Conservation (phyloP, 2,888 invertebrate species). For the Cataglyphis albicans region DNA sequence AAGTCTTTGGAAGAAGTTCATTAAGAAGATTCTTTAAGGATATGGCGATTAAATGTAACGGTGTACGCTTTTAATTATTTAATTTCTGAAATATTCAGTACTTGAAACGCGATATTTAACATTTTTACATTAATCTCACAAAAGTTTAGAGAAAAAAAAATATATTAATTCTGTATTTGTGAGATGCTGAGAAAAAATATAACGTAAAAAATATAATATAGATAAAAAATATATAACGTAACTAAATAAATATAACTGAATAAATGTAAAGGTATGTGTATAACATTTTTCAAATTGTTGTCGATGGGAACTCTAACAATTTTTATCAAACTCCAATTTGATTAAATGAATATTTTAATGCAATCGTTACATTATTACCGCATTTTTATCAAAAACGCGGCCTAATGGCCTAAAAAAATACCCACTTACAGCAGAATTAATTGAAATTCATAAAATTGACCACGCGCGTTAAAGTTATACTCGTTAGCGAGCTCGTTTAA, state of each 20-base stretch:
- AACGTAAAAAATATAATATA: background rate
- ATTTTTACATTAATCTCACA: background rate
- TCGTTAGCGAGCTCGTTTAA: slow-evolving; percentile 45
- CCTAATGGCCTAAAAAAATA: slow-evolving; percentile 6
- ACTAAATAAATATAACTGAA: background rate
- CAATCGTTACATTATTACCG: background rate
- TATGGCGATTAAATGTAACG: slow-evolving; percentile 17
- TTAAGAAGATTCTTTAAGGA: slow-evolving; percentile 29
- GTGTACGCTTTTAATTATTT: slow-evolving; percentile 24
- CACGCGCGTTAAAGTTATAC: slow-evolving; percentile 22
- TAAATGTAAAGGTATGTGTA: background rate
- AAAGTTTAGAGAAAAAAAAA: background rate
- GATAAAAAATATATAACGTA: background rate
- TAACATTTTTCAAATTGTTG: background rate
- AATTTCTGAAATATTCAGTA: slow-evolving; percentile 22
- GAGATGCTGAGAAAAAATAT: background rate
- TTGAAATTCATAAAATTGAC: slow-evolving; percentile 44
- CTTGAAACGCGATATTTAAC: slow-evolving; percentile 10
- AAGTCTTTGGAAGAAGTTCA: slow-evolving; percentile 19
- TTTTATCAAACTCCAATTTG: background rate
- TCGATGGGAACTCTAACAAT: background rate
- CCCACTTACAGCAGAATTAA: slow-evolving; percentile 28
- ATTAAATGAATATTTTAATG: slow-evolving; percentile 3
- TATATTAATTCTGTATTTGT: background rate
- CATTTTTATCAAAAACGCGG: slow-evolving; percentile 17